Conservation (phyloP, 2,888 invertebrate species). For the Priocnemis perturbator region DNA sequence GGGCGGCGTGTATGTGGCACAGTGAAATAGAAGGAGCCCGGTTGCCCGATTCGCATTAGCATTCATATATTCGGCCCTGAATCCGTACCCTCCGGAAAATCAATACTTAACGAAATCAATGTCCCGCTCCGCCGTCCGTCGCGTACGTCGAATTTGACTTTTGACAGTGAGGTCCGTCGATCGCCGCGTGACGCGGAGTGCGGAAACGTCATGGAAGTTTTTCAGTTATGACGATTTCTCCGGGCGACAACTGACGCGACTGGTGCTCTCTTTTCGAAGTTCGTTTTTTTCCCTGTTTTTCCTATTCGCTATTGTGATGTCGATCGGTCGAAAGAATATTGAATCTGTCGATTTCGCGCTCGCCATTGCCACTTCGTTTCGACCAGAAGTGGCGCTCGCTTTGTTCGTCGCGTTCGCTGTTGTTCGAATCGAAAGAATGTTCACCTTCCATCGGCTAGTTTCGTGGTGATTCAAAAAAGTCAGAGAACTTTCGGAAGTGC, state of each 20-base stretch:
- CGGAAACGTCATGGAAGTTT: no score
- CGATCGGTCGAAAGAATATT: background rate
- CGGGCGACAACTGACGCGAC: background rate
- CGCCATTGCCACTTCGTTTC: no score
- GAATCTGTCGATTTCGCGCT: no score
- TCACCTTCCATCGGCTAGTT: no score
- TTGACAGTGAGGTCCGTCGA: constrained; percentile 12
- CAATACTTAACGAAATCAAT: constrained; percentile 72
- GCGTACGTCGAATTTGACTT: constrained; percentile 28
- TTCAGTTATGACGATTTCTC: background rate
- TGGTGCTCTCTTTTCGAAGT: background rate
- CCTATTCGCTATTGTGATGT: no score
- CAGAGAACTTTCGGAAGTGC: no score
- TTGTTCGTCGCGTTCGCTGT: no score
- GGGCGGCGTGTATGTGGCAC: constrained; percentile 14
- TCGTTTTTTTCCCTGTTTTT: background rate
- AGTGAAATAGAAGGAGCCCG: constrained; percentile 14
- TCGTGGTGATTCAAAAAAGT: no score
- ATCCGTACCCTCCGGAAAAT: constrained; percentile 62
- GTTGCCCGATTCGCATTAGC: constrained; percentile 51
- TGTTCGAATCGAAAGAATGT: no score
- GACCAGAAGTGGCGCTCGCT: no score
- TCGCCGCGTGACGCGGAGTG: background rate
- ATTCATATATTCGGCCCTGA: constrained; percentile 67
- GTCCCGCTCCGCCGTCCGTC: constrained; percentile 54